Conservation (phyloP, 2,888 invertebrate genomes). For the Euzetes globulus region DNA sequence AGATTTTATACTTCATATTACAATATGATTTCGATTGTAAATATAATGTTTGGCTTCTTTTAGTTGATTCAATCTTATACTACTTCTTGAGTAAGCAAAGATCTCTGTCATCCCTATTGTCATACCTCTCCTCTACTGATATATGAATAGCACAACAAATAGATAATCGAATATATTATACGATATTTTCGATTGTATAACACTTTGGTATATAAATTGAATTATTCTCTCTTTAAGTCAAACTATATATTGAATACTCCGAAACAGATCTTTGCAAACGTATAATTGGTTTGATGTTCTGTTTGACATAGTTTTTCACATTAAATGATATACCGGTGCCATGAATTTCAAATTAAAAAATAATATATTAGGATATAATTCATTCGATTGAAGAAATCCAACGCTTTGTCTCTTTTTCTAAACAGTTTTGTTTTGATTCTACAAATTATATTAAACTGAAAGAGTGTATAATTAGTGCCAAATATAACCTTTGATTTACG, state of each 20-base stretch:
- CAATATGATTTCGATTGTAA: constrained; percentile 25
- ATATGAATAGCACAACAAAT: background rate
- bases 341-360: constrained; percentile 18
- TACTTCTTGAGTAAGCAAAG: constrained; percentile 30
- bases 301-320: constrained; percentile 5
- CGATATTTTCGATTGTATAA: constrained; percentile 7
- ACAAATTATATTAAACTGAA: constrained; percentile 2
- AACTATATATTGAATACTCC: background rate
- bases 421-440: constrained; percentile 25
- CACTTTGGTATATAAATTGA: background rate
- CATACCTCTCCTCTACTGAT: background rate
- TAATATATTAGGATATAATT: constrained; percentile 2
- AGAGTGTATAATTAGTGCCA: background rate
- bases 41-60: constrained; percentile 26
- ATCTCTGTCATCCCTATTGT: background rate
- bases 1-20: constrained; percentile 28
- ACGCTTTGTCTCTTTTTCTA: constrained; percentile 8
- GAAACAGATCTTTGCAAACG: background rate
- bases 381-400: background rate
- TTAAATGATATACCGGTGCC: constrained; percentile 14
- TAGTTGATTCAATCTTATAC: background rate
- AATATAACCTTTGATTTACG: constrained; percentile 20
- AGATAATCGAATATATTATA: constrained; percentile 30
- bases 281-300: constrained; percentile 8
- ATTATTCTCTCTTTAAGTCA: background rate